Percentiles rank a stretch among this genome's conserved stretches.
Evolutionary conservation across 2,113 vertebrate genomes (phyloP).

Genomic region (Arizona elegans): DNA sequence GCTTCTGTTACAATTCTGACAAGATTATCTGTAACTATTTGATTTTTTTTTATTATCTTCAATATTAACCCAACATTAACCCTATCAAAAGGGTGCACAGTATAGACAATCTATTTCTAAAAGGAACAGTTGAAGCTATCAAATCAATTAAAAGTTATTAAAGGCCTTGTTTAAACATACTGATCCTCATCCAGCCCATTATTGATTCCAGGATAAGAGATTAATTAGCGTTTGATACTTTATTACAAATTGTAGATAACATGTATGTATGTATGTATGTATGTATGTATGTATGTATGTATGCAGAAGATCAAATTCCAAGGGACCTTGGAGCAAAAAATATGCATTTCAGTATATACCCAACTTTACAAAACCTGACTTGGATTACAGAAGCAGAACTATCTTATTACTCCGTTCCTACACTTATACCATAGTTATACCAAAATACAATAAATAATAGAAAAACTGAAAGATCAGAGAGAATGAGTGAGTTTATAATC

Average conservation of each 20-base stretch:
- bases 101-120: not conserved
- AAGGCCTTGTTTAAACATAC: not conserved
- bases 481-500: not conserved
- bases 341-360: not conserved
- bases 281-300: not conserved
- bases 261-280: not conserved
- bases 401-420: not conserved
- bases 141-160: not conserved
- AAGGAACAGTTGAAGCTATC: not conserved
- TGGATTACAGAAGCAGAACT: not conserved
- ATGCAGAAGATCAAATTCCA: not conserved
- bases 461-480: not conserved
- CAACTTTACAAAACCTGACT: not conserved
- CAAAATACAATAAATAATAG: not conserved
- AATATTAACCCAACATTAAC: not conserved
- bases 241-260: not conserved
- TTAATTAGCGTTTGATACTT: not conserved
- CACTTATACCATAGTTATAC: not conserved
- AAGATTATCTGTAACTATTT: not conserved
- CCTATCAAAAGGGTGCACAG: not conserved
- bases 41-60: not conserved
- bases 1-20: not conserved
- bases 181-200: not conserved
- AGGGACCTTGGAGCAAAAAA: not conserved
- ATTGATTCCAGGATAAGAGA: not conserved